These are phyloP conservation scores for Polypterus bichir DNA, from an alignment of 2,113 vertebrate genomes.

Conservation along the genomic window DNA sequence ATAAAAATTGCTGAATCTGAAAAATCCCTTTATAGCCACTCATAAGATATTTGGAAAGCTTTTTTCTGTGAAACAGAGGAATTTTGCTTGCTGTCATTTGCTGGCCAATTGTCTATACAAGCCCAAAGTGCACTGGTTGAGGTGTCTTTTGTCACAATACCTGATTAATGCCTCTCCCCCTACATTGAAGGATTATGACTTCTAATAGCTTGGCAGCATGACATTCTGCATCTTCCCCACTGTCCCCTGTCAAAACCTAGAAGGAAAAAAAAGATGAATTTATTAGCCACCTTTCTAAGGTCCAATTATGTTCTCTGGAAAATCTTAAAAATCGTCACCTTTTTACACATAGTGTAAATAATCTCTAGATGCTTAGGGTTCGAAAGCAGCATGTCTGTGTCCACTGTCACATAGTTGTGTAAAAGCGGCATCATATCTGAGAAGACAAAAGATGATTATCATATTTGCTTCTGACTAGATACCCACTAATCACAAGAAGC, in stretches of 20 bases:
- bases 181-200: constrained; percentile 89
- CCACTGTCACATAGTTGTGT: constrained; percentile 96
- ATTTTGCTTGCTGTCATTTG: neutral
- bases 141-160: constrained; percentile 34
- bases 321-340: constrained; percentile 51
- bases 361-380: constrained; percentile 88
- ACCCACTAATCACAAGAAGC: no score
- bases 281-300: no score
- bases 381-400: constrained; percentile 78
- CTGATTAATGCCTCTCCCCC: constrained; percentile 88
- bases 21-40: no score
- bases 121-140: neutral
- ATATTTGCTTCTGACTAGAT: no score
- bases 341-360: constrained; percentile 94
- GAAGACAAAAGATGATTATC: constrained; percentile 16
- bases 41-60: no score
- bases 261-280: neutral
- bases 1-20: no score
- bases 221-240: constrained; percentile 86
- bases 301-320: no score
- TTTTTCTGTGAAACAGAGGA: constrained; percentile 1
- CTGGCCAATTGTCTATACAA: neutral
- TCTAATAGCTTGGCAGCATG: constrained; percentile 91
- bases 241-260: constrained; percentile 77
- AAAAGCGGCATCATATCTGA: constrained; percentile 97